phyloP scores from a whole-genome alignment of 2,888 invertebrate species.

The Siphonodentalium dalli region DNA sequence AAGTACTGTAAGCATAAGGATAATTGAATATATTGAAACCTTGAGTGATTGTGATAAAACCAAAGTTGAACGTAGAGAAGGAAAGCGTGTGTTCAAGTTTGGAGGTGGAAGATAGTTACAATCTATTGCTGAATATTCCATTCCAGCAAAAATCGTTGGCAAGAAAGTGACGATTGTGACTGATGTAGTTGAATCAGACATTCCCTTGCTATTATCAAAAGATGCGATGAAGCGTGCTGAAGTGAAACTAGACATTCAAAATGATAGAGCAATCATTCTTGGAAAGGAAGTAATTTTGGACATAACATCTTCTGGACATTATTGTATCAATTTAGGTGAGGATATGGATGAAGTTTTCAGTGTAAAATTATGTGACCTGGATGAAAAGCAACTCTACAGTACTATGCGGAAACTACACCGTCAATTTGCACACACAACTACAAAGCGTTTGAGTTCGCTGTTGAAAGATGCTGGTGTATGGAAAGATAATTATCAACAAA shows the following conservation, averaged over 20 bases:
- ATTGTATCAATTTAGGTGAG: too few species aligned
- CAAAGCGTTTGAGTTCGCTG: slow-evolving; percentile 3
- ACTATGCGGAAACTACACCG: slow-evolving; percentile 1
- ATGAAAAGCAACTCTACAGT: background rate
- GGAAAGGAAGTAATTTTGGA: slow-evolving; percentile 6
- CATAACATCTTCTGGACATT: slow-evolving; percentile 7
- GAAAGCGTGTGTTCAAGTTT: slow-evolving; percentile 4
- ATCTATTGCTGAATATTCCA: slow-evolving; percentile 1
- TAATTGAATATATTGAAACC: slow-evolving; percentile 1
- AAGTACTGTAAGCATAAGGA: slow-evolving; percentile 1
- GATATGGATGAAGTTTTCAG: background rate
- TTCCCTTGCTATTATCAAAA: too few species aligned
- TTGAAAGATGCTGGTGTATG: slow-evolving; percentile 15
- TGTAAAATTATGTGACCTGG: background rate
- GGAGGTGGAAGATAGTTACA: slow-evolving; percentile 1
- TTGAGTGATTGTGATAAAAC: background rate
- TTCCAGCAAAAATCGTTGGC: slow-evolving; percentile 3
- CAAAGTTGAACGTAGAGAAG: background rate
- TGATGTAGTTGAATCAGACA: slow-evolving; percentile 14
- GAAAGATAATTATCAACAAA: slow-evolving; percentile 21
- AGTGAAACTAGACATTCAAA: slow-evolving; percentile 7
- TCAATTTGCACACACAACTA: too few species aligned
- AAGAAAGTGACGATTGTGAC: background rate
- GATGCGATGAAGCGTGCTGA: slow-evolving; percentile 11
- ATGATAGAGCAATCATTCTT: slow-evolving; percentile 5